Evolutionary conservation across 2,797 vertebrate genomes (phyloP), one percentile per base, ranked within the genome.

Genomic region (Lindbergichthys nudifrons): DNA sequence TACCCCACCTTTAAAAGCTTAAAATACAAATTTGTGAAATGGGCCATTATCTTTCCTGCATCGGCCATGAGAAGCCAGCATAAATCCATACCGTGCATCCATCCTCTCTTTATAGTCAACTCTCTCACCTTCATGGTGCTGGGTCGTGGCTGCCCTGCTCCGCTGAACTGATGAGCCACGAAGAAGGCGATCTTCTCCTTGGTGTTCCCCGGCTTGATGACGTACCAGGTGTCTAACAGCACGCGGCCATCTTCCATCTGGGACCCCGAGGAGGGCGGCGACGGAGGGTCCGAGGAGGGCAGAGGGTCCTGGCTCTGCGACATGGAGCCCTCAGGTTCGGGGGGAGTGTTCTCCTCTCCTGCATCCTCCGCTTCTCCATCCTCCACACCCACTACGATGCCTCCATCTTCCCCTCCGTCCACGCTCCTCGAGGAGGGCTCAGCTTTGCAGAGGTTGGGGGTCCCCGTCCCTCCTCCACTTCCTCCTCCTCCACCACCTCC

Each of bases 141-240:
- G 41, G 96, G 96, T 2, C 97, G 92, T 26, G 92, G 87, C 71
- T 94, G 91, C 0, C 92, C 91, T 10, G 93, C 88, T 1, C 96
- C 95, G 1, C 96, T 95, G 23, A 97, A 98, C 91, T 98, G 97
- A 85, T 99, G 97, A 0, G 97, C 97, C 80, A 99, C 97, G 9
- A 99, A 99, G 77, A 99, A 99, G 12, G 98, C 98, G 13, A 99
- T 97, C 85, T 99, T 99, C 92, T 99, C 98, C 93, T 98, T 99
- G 70, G 98, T 99, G 92, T 99, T 99, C 21, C 98, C 98, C 0
- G 98, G 98, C 57, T 99, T 99, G 86, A 99, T 99, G 61, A 98
- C 98, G 46, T 98, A 99, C 98, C 97, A 99, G 0, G 97, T 99
- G 91, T 99, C 98, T 86, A 99, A 85, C 77, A 98, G 89, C 71